Evolutionary conservation across 2,113 vertebrate genomes (phyloP).

Genomic region (Hydropotes inermis): DNA sequence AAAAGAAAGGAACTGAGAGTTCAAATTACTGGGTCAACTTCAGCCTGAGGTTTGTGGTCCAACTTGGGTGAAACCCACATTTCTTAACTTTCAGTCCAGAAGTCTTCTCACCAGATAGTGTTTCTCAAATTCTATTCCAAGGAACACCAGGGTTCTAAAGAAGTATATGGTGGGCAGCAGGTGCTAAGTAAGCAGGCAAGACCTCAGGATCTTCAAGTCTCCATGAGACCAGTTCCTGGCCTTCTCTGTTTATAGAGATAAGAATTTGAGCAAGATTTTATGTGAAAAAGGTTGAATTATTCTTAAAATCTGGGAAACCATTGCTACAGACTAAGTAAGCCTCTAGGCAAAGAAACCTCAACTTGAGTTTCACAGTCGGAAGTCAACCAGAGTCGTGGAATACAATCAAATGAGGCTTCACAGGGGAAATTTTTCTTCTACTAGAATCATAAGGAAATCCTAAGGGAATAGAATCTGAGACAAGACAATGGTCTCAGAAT

Average conservation of each 20-base stretch:
- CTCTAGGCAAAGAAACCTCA: not conserved
- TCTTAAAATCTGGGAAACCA: not conserved
- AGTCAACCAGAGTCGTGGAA: not conserved
- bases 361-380: not conserved
- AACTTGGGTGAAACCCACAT: not conserved
- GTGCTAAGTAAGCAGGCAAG: not conserved
- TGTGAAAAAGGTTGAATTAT: not conserved
- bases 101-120: not conserved
- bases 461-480: not conserved
- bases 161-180: fast-evolving
- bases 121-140: not conserved
- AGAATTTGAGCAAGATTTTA: not conserved
- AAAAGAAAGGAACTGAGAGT: not conserved
- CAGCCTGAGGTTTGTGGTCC: not conserved
- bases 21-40: not conserved
- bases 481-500: not conserved
- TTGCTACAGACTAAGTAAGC: not conserved
- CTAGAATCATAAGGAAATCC: not conserved
- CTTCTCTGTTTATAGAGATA: not conserved
- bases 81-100: not conserved
- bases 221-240: not conserved
- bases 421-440: not conserved
- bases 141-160: not conserved
- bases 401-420: not conserved
- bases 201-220: not conserved